phyloP scores from a whole-genome alignment of 2,797 vertebrate genomes.

The Mionectes olivaceus region DNA sequence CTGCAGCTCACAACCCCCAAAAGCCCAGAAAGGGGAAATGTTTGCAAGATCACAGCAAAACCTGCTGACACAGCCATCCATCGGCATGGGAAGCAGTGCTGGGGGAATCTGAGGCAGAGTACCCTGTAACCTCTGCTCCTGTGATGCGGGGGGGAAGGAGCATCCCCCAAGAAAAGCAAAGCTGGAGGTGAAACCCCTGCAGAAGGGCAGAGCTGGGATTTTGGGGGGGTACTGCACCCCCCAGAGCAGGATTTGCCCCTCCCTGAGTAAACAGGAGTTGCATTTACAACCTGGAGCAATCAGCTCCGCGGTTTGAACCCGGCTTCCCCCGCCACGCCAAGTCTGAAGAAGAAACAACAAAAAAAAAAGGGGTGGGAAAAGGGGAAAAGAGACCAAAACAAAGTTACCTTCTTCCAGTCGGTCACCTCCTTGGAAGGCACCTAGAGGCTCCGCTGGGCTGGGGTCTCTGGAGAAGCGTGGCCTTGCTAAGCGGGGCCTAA shows the following conservation, averaged over 20 bases:
- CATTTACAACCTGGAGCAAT: background rate
- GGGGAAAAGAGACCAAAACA: background rate
- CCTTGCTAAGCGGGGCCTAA: background rate
- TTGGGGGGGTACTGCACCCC: background rate
- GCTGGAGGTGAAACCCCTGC: background rate
- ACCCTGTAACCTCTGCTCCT: background rate
- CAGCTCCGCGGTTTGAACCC: fast-evolving
- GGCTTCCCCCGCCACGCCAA: background rate
- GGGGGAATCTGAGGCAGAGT: background rate
- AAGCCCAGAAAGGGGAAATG: background rate
- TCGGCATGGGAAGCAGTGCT: fast-evolving
- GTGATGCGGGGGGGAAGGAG: background rate
- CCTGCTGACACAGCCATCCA: background rate
- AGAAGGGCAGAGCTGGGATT: background rate
- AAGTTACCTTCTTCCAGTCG: conserved; percentile 19
- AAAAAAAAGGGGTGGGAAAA: fast-evolving
- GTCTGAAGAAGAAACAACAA: background rate
- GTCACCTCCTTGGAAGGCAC: background rate
- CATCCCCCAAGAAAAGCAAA: background rate
- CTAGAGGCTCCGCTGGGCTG: background rate
- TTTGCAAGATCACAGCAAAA: background rate
- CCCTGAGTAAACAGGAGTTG: fast-evolving
- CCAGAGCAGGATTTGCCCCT: background rate
- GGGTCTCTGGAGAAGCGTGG: background rate
- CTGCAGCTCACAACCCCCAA: background rate